Evolutionary conservation across 2,113 vertebrate genomes (phyloP), one percentile per base, ranked within the genome.

Genomic region (Hypomesus transpacificus): DNA sequence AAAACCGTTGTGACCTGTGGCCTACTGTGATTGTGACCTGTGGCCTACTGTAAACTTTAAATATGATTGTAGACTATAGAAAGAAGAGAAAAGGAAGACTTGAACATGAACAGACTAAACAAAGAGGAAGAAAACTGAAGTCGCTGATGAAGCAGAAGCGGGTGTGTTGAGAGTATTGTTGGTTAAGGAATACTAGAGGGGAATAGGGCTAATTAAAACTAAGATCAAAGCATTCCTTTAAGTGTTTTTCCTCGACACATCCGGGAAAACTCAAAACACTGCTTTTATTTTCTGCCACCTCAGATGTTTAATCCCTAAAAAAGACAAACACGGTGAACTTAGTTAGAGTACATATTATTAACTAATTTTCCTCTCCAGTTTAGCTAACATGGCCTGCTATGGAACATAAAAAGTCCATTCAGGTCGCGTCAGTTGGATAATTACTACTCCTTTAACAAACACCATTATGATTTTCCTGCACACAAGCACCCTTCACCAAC

Each of bases 181-280:
- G 86, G 59, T 91, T 89, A 83, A 89, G 86, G 86, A 90, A 90
- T 90, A 91, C 88, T 90, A 86, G 86, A 91, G 89, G 88, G 88
- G 86, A 73, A 90, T 89, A 77, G 81, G 87, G 86, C 88, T 90
- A 91, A 91, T 91, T 92, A 91, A 88, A 89, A 89, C 82, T 79
- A 83, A 90, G 86, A 91, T 91, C 88, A 91, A 92, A 90, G 89
- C 79, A 73, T 82, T 81, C 84, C 80, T 90, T 79, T 89, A 87
- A 91, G 88, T 89, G 89, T 85, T 90, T 88, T 92, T 91, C 88
- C 84, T 89, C 83, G 87, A 89, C 87, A 90, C 85, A 88, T 86
- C 85, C 83, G 86, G 64, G 85, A 89, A 87, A 89, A 90, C 84
- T 86, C 85, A 85, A 89, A 86, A 88, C 82, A 88, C 79, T 76